Evolutionary conservation across 2,888 invertebrate genomes (phyloP).

Genomic region (Pseudococcus jackbeardsleyi): DNA sequence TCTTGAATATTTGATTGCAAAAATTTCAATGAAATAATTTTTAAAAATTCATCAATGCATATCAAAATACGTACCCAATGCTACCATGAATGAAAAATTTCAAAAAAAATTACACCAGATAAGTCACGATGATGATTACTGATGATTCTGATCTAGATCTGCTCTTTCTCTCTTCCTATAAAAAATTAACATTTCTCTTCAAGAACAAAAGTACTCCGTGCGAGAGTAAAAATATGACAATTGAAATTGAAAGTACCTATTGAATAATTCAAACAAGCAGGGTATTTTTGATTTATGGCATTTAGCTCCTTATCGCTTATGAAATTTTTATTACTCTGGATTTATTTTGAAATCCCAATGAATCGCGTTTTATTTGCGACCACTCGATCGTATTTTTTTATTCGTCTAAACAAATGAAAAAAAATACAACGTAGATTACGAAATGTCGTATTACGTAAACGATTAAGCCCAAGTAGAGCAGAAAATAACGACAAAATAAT

Average conservation of each 20-base stretch:
- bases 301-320: not conserved
- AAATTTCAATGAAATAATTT: no score
- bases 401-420: not conserved
- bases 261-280: not conserved
- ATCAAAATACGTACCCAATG: no score
- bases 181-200: not conserved
- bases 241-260: not conserved
- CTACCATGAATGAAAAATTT: no score
- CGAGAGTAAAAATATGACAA: not conserved
- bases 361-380: not conserved
- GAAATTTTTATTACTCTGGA: not conserved
- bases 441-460: not conserved
- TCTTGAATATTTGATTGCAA: no score
- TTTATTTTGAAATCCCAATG: conserved; percentile 21
- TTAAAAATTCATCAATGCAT: no score
- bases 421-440: not conserved
- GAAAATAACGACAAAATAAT: conserved; percentile 17
- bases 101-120: no score
- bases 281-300: not conserved
- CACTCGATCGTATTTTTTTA: conserved; percentile 13
- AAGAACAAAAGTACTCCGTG: not conserved
- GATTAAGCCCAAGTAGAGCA: conserved; percentile 11
- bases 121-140: no score
- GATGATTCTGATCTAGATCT: no score
- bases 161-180: no score